Conservation (phyloP, 2,888 invertebrate genomes). For the Drosophila multiciliata region DNA sequence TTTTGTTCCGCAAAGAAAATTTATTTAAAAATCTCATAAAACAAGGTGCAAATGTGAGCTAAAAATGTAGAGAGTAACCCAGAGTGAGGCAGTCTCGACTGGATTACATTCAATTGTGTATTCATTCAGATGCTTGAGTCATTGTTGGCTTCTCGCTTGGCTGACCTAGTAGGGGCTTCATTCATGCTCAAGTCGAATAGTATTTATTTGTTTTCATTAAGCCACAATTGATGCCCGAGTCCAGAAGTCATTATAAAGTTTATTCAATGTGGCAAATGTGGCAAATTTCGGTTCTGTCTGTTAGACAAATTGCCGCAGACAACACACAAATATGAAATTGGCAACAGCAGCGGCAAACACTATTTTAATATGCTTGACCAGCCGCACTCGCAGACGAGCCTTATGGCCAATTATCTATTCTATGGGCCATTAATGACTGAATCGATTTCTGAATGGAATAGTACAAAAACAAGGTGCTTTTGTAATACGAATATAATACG, state of each 20-base stretch:
- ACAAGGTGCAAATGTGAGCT: background rate
- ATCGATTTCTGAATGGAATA: conserved; percentile 61
- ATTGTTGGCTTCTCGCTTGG: conserved; percentile 44
- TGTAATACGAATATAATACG: conserved; percentile 60
- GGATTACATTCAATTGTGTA: conserved; percentile 12
- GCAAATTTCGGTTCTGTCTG: conserved; percentile 49
- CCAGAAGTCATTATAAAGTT: conserved; percentile 59
- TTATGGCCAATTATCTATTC: conserved; percentile 79
- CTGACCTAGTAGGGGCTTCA: conserved; percentile 33
- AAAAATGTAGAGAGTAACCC: background rate
- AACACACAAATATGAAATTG: conserved; percentile 42
- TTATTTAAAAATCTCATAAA: background rate
- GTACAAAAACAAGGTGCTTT: conserved; percentile 32
- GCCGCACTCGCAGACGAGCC: conserved; percentile 61
- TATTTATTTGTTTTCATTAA: conserved; percentile 77
- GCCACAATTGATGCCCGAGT: conserved; percentile 67
- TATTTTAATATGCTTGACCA: conserved; percentile 74
- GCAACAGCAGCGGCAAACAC: conserved; percentile 29
- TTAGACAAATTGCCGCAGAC: conserved; percentile 51
- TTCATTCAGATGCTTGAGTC: conserved; percentile 35
- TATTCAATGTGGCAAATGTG: conserved; percentile 49
- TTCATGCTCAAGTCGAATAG: conserved; percentile 42
- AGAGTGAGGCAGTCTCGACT: conserved; percentile 7
- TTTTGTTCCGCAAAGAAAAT: background rate
- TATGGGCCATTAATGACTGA: conserved; percentile 69